Evolutionary conservation across 1,140 invertebrate genomes (phyloP).

Genomic region (Octopus bimaculoides): DNA sequence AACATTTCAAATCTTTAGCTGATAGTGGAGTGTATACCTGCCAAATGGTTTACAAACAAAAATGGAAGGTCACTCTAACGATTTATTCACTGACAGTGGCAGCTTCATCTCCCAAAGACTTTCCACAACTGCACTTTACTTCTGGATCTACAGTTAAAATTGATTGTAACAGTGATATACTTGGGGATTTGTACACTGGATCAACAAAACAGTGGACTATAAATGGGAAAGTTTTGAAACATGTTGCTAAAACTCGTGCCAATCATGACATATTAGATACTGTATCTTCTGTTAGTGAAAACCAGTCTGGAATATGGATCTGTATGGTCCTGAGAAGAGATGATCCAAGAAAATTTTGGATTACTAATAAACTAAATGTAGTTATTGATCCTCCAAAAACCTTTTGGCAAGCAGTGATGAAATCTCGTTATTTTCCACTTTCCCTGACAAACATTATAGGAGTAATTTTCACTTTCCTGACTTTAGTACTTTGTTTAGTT

Average conservation of each 20-base stretch:
- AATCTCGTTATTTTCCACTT: too few relatives aligned
- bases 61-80: not conserved
- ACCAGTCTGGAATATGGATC: not conserved
- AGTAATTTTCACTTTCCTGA: too few relatives aligned
- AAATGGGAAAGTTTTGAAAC: not conserved
- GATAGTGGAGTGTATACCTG: not conserved
- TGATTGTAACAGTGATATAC: not conserved
- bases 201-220: not conserved
- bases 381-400: too few relatives aligned
- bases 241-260: not conserved
- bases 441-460: too few relatives aligned
- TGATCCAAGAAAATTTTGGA: not conserved
- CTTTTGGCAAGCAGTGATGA: too few relatives aligned
- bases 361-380: too few relatives aligned
- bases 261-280: not conserved
- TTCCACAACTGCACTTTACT: not conserved
- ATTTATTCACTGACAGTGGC: not conserved
- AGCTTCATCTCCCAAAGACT: not conserved
- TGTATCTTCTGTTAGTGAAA: not conserved
- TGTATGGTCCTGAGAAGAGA: not conserved
- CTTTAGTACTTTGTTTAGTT: too few relatives aligned
- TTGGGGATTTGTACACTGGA: not conserved
- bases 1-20: not conserved
- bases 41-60: not conserved
- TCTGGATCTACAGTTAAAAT: not conserved